phyloP scores from a whole-genome alignment of 2,888 invertebrate genomes.

The Leucophenga montana region DNA sequence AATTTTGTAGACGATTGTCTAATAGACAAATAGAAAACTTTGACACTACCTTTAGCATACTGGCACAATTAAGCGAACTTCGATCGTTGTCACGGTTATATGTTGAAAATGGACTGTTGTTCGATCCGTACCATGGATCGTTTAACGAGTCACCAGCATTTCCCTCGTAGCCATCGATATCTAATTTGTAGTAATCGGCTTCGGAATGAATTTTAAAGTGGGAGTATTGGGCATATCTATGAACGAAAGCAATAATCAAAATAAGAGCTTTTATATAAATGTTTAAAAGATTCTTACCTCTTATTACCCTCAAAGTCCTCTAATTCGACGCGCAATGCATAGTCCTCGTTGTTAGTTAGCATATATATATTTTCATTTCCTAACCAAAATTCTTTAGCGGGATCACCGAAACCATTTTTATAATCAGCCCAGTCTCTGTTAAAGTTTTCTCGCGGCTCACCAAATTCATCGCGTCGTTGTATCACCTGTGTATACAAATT shows the following conservation, averaged over 20 bases:
- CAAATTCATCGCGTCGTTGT: conserved; percentile 90
- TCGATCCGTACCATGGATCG: conserved; percentile 95
- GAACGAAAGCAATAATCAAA: not conserved
- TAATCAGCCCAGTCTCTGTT: conserved; percentile 94
- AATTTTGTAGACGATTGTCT: not conserved
- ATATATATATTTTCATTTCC: conserved; percentile 95
- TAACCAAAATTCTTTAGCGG: conserved; percentile 91
- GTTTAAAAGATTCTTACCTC: conserved; percentile 75
- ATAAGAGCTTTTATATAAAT: conserved; percentile 19
- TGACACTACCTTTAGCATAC: conserved; percentile 83
- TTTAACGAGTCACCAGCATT: conserved; percentile 93
- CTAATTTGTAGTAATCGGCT: conserved; percentile 91
- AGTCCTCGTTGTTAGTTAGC: conserved; percentile 93
- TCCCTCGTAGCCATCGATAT: conserved; percentile 93
- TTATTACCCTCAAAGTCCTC: conserved; percentile 95
- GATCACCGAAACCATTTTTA: conserved; percentile 93
- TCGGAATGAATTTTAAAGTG: conserved; percentile 95
- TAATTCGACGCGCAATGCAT: conserved; percentile 87
- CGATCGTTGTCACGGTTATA: conserved; percentile 94
- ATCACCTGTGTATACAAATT: conserved; percentile 79
- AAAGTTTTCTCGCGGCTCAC: conserved; percentile 90
- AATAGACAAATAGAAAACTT: not conserved
- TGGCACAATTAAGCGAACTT: conserved; percentile 92
- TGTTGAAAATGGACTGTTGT: conserved; percentile 94
- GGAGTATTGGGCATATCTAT: conserved; percentile 90